Evolutionary conservation across 2,797 vertebrate genomes (phyloP).

Genomic region (Enteromius argenteus): DNA sequence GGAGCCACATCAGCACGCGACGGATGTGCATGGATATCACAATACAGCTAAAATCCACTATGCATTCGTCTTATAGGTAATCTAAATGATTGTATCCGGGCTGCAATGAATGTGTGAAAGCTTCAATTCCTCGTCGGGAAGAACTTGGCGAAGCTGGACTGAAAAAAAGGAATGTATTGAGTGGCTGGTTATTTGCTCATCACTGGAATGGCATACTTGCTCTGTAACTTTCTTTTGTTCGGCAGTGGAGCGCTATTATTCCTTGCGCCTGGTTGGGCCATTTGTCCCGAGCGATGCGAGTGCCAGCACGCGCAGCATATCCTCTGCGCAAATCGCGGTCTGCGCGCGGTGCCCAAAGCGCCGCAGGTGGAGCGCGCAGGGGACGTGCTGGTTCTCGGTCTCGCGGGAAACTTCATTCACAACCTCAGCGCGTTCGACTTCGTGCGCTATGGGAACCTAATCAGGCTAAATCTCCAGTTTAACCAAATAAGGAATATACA

Average conservation of each 20-base stretch:
- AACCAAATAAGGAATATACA: slow-evolving; percentile 89
- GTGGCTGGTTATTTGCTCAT: slow-evolving; percentile 50
- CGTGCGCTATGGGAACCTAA: slow-evolving; percentile 81
- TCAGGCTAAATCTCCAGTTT: slow-evolving; percentile 91
- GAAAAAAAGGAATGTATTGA: slow-evolving; percentile 62
- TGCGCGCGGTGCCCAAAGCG: slow-evolving; percentile 84
- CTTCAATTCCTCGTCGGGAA: slow-evolving; percentile 2
- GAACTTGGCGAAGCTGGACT: slow-evolving; percentile 59
- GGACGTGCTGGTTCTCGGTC: slow-evolving; percentile 87
- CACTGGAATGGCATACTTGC: slow-evolving; percentile 78
- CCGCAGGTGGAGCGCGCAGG: slow-evolving; percentile 68
- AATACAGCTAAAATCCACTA: background rate
- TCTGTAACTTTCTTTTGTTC: slow-evolving; percentile 71
- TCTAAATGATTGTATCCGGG: slow-evolving; percentile 1
- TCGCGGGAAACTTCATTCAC: slow-evolving; percentile 92
- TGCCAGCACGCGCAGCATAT: slow-evolving; percentile 90
- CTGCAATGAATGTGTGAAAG: background rate
- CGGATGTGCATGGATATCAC: slow-evolving; percentile 9
- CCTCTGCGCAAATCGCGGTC: slow-evolving; percentile 92
- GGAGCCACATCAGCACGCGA: slow-evolving; percentile 9
- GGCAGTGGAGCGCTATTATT: slow-evolving; percentile 66
- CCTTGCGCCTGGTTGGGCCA: slow-evolving; percentile 66
- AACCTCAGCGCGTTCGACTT: slow-evolving; percentile 91
- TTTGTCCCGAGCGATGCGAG: slow-evolving; percentile 91
- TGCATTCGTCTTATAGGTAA: slow-evolving; percentile 1